These are phyloP conservation scores for Calephelis virginiensis DNA, from an alignment of 1,140 invertebrate genomes.

Conservation along the genomic window DNA sequence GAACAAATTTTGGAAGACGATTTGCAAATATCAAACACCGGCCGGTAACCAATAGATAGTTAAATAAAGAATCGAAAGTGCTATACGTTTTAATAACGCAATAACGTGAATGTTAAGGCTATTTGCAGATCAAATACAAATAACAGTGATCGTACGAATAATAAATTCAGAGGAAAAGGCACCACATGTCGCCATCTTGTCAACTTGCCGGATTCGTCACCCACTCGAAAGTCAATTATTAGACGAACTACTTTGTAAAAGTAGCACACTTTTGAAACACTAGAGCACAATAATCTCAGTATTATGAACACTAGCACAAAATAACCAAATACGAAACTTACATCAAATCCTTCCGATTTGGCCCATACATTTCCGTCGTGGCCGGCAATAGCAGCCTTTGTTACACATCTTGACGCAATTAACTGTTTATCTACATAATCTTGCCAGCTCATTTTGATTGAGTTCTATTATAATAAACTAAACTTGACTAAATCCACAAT, in stretches of 20 bases:
- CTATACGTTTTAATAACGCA: background rate
- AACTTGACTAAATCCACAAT: slow-evolving; percentile 71
- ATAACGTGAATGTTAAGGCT: background rate
- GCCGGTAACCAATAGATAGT: slow-evolving; percentile 3
- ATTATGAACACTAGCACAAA: slow-evolving; percentile 48
- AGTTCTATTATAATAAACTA: slow-evolving; percentile 77
- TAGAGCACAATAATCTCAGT: slow-evolving; percentile 21
- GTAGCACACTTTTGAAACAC: slow-evolving; percentile 22
- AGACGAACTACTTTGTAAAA: slow-evolving; percentile 17
- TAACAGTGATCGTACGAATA: background rate
- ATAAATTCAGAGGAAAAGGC: slow-evolving; percentile 49
- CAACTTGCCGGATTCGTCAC: slow-evolving; percentile 71
- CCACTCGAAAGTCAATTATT: slow-evolving; percentile 31
- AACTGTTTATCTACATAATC: slow-evolving; percentile 98
- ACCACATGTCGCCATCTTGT: slow-evolving; percentile 79
- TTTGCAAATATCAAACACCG: background rate
- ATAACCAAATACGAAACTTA: slow-evolving; percentile 80
- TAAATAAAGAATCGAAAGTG: background rate
- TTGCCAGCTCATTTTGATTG: slow-evolving; percentile 94
- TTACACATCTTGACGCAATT: slow-evolving; percentile 94
- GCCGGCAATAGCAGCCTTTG: slow-evolving; percentile 95
- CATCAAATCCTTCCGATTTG: slow-evolving; percentile 94
- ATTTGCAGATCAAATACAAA: background rate
- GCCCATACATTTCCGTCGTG: slow-evolving; percentile 97
- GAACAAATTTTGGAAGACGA: too few relatives aligned